phyloP scores from a whole-genome alignment of 2,113 vertebrate species.

The Macroglossus sobrinus region DNA sequence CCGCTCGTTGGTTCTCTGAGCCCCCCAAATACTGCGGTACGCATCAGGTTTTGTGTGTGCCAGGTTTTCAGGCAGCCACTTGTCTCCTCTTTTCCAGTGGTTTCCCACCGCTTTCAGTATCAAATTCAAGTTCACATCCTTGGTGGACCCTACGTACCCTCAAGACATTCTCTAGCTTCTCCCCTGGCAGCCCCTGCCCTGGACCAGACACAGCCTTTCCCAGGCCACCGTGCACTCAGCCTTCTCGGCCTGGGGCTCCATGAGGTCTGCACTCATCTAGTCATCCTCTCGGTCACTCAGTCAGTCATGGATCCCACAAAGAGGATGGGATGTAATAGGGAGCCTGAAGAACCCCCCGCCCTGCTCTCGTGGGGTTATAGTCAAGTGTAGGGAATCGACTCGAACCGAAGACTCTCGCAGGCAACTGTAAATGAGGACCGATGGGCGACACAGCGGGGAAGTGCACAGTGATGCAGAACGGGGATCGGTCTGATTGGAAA shows the following conservation, averaged over 20 bases:
- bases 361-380: not conserved
- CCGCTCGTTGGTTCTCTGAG: not conserved
- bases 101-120: not conserved
- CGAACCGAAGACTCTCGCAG: not conserved
- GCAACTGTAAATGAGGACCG: rapidly evolving
- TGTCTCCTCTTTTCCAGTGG: not conserved
- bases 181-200: not conserved
- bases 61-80: not conserved
- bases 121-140: not conserved
- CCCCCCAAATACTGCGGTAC: not conserved
- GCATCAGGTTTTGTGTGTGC: not conserved
- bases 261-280: not conserved
- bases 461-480: rapidly evolving
- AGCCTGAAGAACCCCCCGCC: not conserved
- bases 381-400: not conserved
- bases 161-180: not conserved
- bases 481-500: not conserved
- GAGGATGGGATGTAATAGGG: not conserved
- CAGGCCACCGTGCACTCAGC: not conserved
- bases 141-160: not conserved
- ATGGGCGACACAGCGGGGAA: not conserved
- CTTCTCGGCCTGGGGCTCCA: not conserved
- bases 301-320: not conserved
- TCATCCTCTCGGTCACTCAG: not conserved
- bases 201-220: not conserved